These are phyloP conservation scores for Oxyscelio sp. DNA, from an alignment of 2,888 invertebrate genomes.

Conservation along the genomic window DNA sequence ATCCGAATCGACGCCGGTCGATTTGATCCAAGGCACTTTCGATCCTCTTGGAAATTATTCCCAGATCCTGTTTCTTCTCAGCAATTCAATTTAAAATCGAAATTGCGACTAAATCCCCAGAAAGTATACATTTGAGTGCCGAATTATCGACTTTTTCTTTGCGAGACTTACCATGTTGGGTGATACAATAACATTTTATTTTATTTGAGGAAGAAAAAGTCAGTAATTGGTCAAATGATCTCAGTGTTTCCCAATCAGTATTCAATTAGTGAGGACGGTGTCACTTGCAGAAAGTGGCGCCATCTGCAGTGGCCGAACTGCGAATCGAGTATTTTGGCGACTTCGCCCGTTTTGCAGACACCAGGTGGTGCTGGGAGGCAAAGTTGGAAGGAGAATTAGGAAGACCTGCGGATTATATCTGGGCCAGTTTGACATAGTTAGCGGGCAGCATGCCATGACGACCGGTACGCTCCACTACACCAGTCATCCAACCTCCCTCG, in stretches of 20 bases:
- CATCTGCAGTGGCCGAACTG: too few relatives aligned
- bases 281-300: too few relatives aligned
- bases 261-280: too few relatives aligned
- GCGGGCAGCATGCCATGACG: too few relatives aligned
- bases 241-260: not conserved
- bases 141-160: not conserved
- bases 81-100: conserved; percentile 10
- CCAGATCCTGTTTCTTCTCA: not conserved
- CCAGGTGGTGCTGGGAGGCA: too few relatives aligned
- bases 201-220: not conserved
- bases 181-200: not conserved
- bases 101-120: not conserved
- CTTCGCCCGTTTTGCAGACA: too few relatives aligned
- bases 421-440: too few relatives aligned
- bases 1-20: conserved; percentile 5
- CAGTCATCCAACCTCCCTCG: too few relatives aligned
- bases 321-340: too few relatives aligned
- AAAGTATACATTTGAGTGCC: conserved; percentile 15
- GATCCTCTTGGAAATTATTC: conserved; percentile 4
- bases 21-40: conserved; percentile 45
- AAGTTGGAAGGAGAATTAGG: too few relatives aligned
- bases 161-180: not conserved
- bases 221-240: not conserved
- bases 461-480: too few relatives aligned
- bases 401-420: too few relatives aligned